phyloP scores from a whole-genome alignment of 92 coral and sea anemone genomes.

The Phymanthus crucifer region DNA sequence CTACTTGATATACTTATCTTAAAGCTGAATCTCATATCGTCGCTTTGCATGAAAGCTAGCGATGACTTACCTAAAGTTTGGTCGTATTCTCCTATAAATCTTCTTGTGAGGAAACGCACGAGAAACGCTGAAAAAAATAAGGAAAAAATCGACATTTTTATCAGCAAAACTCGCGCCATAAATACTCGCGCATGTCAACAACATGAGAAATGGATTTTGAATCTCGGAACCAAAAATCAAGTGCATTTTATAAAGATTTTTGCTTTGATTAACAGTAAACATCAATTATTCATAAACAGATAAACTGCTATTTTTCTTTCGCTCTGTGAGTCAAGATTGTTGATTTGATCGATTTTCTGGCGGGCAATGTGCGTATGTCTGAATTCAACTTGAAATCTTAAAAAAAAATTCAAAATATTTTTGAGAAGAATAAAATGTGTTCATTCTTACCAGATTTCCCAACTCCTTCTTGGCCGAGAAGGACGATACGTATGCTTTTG shows the following conservation, averaged over 20 bases:
- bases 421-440: background rate
- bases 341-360: too few species aligned
- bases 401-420: background rate
- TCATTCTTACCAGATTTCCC: constrained; percentile 72
- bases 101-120: constrained; percentile 84
- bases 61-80: constrained; percentile 68
- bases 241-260: too few species aligned
- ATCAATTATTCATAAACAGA: too few species aligned
- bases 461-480: constrained; percentile 76
- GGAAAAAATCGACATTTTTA: too few species aligned
- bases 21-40: background rate
- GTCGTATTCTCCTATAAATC: constrained; percentile 95
- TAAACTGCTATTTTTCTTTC: too few species aligned
- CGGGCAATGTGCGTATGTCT: too few species aligned
- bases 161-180: background rate
- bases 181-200: background rate
- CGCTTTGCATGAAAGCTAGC: background rate
- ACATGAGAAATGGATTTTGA: too few species aligned
- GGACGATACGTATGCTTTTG: constrained; percentile 48
- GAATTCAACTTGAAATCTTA: too few species aligned
- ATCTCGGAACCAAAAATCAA: too few species aligned
- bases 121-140: constrained; percentile 73
- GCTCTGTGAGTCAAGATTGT: too few species aligned
- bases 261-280: too few species aligned
- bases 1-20: background rate